These are phyloP conservation scores for Drosophila meridionalis DNA, from an alignment of 2,888 invertebrate species.

Conservation along the genomic window DNA sequence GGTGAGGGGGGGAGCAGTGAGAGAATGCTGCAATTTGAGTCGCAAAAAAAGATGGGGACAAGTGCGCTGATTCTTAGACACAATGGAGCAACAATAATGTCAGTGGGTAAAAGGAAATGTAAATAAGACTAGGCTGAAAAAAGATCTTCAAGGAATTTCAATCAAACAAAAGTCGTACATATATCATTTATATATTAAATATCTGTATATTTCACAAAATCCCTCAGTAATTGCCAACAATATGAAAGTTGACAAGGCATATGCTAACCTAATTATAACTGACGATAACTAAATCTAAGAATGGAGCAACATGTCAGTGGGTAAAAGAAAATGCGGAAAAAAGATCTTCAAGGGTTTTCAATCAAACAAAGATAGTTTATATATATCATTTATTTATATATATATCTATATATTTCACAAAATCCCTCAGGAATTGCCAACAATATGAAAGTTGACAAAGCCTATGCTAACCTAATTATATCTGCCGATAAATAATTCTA, in stretches of 20 bases:
- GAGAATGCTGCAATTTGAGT: conserved; percentile 18
- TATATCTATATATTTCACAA: background rate
- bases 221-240: background rate
- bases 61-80: conserved; percentile 33
- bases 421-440: background rate
- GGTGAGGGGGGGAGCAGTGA: no score
- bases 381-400: background rate
- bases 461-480: conserved; percentile 33
- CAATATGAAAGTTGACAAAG: conserved; percentile 7
- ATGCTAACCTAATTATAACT: conserved; percentile 33
- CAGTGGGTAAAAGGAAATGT: conserved; percentile 22
- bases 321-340: conserved; percentile 1
- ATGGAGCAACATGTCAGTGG: conserved; percentile 46
- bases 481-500: conserved; percentile 10
- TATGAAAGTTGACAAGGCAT: conserved; percentile 5
- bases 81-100: conserved; percentile 47
- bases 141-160: background rate
- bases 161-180: background rate
- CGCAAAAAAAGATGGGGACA: conserved; percentile 5
- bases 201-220: background rate
- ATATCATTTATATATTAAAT: background rate
- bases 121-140: background rate
- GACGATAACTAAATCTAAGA: background rate
- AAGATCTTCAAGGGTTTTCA: background rate
- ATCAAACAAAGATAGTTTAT: background rate